phyloP scores from a whole-genome alignment of 2,797 vertebrate genomes.

The Sebastolobus altivelis region DNA sequence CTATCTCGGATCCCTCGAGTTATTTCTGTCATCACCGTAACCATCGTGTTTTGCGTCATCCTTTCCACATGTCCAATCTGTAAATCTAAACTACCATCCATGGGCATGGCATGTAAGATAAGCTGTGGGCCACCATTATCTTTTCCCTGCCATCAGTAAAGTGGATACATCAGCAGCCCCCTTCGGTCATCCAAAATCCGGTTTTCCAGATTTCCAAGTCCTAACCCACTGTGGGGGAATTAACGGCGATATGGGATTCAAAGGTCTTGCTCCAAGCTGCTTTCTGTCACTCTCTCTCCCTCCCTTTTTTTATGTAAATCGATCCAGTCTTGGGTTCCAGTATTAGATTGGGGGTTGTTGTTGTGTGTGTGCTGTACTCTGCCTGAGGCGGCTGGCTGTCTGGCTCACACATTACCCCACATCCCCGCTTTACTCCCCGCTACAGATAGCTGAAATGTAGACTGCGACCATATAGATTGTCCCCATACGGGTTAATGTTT shows the following conservation, averaged over 20 bases:
- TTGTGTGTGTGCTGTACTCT: constrained; percentile 58
- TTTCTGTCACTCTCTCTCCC: constrained; percentile 65
- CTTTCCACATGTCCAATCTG: constrained; percentile 57
- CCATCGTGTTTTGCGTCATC: constrained; percentile 62
- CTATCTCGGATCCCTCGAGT: constrained; percentile 54
- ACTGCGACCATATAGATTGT: constrained; percentile 65
- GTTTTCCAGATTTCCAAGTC: constrained; percentile 71
- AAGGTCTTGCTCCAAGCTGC: constrained; percentile 70
- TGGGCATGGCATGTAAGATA: constrained; percentile 66
- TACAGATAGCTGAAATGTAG: constrained; percentile 62
- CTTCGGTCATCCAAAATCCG: constrained; percentile 71
- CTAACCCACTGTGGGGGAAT: constrained; percentile 65
- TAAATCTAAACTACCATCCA: constrained; percentile 64
- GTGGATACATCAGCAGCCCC: constrained; percentile 67
- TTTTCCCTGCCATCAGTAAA: constrained; percentile 70
- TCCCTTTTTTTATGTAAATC: constrained; percentile 77
- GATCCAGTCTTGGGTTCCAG: constrained; percentile 79
- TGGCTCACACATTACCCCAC: constrained; percentile 80
- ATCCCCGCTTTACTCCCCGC: constrained; percentile 51
- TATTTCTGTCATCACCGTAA: constrained; percentile 65
- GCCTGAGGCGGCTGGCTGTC: constrained; percentile 84
- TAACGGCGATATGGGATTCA: constrained; percentile 71
- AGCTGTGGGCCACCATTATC: constrained; percentile 71
- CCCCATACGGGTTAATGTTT: constrained; percentile 75
- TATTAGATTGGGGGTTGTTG: constrained; percentile 72